These are phyloP conservation scores for Polymixis flavicincta DNA, from an alignment of 2,888 invertebrate genomes.

Conservation along the genomic window DNA sequence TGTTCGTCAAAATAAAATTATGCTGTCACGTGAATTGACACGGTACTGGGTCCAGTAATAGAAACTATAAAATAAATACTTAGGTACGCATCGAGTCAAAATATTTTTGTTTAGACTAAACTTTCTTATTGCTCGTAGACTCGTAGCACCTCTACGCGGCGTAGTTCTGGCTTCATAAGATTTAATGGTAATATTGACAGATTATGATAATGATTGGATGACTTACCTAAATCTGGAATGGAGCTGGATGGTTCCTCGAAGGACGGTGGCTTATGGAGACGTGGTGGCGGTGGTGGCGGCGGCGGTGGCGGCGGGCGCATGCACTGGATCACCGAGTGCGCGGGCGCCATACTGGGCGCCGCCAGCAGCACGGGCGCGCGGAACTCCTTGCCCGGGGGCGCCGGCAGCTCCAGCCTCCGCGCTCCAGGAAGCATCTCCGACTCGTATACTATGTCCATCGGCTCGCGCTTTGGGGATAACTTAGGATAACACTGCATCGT, in stretches of 20 bases:
- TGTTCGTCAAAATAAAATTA: conserved; percentile 56
- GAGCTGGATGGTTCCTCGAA: conserved; percentile 96
- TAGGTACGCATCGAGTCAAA: conserved; percentile 20
- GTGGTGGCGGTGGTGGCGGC: conserved; percentile 88
- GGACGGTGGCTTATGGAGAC: conserved; percentile 88
- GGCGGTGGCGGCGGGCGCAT: conserved; percentile 88
- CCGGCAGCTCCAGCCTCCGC: conserved; percentile 86
- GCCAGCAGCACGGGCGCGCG: conserved; percentile 86
- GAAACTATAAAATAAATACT: conserved; percentile 33
- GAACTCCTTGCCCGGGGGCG: conserved; percentile 88
- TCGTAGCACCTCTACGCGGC: conserved; percentile 34
- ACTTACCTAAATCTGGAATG: conserved; percentile 96
- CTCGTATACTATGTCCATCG: conserved; percentile 82
- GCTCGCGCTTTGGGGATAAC: conserved; percentile 86
- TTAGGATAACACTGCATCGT: conserved; percentile 88
- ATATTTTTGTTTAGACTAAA: conserved; percentile 26
- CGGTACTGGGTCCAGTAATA: conserved; percentile 27
- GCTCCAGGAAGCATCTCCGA: conserved; percentile 81
- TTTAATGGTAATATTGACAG: background rate
- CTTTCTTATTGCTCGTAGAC: conserved; percentile 8
- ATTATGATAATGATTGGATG: conserved; percentile 5
- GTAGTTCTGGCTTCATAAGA: background rate
- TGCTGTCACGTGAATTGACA: conserved; percentile 52
- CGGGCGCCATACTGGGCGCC: conserved; percentile 78
- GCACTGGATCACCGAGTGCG: conserved; percentile 89